These are phyloP conservation scores for Lithodes maja DNA, from an alignment of 2,888 invertebrate genomes.

Conservation along the genomic window DNA sequence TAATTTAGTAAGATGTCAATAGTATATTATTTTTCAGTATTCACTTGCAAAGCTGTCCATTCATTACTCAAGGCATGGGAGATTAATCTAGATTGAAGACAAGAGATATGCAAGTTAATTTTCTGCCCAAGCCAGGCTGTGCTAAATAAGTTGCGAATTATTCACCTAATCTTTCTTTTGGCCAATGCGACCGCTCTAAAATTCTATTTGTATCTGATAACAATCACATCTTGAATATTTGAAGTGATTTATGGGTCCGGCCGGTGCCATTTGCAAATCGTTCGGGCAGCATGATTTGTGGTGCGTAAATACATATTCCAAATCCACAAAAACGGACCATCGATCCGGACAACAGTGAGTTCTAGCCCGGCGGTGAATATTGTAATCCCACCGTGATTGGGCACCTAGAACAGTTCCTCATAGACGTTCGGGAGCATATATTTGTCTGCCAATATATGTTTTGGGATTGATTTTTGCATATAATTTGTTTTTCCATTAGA, in stretches of 20 bases:
- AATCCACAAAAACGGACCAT: constrained; percentile 38
- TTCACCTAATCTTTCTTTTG: constrained; percentile 10
- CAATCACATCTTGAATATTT: constrained; percentile 58
- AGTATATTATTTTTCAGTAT: too few relatives aligned
- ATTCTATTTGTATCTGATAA: constrained; percentile 56
- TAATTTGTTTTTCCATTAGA: too few relatives aligned
- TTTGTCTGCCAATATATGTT: too few relatives aligned
- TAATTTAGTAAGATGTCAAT: too few relatives aligned
- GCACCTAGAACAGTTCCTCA: too few relatives aligned
- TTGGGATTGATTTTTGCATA: too few relatives aligned
- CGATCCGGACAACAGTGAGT: constrained; percentile 14
- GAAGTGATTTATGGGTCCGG: constrained; percentile 41
- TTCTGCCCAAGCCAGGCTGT: background rate
- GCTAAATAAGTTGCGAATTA: constrained; percentile 29
- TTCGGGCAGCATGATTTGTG: constrained; percentile 45
- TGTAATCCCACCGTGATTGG: too few relatives aligned
- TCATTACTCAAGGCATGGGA: too few relatives aligned
- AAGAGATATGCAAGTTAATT: background rate
- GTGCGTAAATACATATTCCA: constrained; percentile 45
- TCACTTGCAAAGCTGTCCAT: too few relatives aligned
- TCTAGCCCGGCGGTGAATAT: background rate
- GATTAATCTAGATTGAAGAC: too few relatives aligned
- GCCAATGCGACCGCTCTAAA: constrained; percentile 34
- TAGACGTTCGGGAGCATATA: too few relatives aligned
- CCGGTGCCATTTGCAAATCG: constrained; percentile 52